phyloP scores from a whole-genome alignment of 2,888 invertebrate genomes.

The Sphaerophoria taeniata region DNA sequence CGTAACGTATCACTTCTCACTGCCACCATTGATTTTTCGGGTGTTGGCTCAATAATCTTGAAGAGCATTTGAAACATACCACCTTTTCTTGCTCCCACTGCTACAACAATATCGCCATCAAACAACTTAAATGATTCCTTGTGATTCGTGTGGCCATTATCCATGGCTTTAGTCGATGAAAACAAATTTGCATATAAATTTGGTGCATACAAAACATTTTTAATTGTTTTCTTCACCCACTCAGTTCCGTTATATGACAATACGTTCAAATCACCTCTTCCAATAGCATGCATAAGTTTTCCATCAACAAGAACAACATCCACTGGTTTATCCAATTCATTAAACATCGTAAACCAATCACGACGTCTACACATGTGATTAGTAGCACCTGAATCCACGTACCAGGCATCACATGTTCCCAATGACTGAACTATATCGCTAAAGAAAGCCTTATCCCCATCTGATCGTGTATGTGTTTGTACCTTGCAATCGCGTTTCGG shows the following conservation, averaged over 20 bases:
- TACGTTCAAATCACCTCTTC: conserved; percentile 27
- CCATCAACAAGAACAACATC: conserved; percentile 46
- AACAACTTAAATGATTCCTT: conserved; percentile 34
- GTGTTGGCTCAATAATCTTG: conserved; percentile 25
- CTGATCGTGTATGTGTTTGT: background rate
- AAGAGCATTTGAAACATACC: conserved; percentile 42
- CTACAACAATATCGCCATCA: conserved; percentile 13
- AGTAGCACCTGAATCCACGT: conserved; percentile 47
- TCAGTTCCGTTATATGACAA: conserved; percentile 20
- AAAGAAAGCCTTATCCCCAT: background rate
- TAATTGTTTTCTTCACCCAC: conserved; percentile 33
- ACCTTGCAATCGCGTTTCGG: background rate
- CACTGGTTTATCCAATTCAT: conserved; percentile 36
- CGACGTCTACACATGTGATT: conserved; percentile 43
- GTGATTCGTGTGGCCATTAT: conserved; percentile 41
- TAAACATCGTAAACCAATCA: conserved; percentile 37
- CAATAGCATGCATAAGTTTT: conserved; percentile 40
- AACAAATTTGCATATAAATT: conserved; percentile 41
- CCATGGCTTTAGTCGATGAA: conserved; percentile 55
- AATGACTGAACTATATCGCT: conserved; percentile 18
- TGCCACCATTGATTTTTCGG: conserved; percentile 44
- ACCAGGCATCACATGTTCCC: conserved; percentile 36
- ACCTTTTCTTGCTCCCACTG: conserved; percentile 36
- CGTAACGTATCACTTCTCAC: conserved; percentile 5
- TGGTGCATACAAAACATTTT: conserved; percentile 42